A percentile compares a stretch with the other conserved stretches of the same genome.
Conservation (phyloP, 2,113 vertebrate species). For the Psittacara wagleri region DNA sequence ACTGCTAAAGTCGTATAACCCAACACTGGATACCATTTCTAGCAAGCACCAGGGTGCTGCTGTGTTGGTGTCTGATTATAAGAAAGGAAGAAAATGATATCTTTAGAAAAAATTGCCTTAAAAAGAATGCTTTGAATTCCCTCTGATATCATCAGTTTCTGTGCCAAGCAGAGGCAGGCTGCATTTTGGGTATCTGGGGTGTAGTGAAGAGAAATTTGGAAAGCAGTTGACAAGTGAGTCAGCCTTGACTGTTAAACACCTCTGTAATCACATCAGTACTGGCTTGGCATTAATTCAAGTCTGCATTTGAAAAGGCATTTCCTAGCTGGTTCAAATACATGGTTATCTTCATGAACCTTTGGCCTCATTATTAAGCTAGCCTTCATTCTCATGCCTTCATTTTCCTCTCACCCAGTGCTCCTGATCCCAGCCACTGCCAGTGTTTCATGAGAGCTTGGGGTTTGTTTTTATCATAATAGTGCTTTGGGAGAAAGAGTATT, state of each 20-base stretch:
- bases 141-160: neutral
- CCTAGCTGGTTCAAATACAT: neutral
- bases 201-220: neutral
- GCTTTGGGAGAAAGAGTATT: neutral
- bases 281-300: neutral
- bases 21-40: neutral
- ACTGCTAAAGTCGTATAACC: neutral
- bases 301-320: neutral
- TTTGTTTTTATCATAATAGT: neutral
- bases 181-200: neutral
- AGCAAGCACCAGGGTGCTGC: neutral
- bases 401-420: neutral
- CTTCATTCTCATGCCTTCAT: neutral
- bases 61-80: neutral
- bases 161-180: neutral
- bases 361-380: neutral
- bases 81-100: neutral
- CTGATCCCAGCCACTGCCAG: neutral
- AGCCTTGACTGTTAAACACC: neutral
- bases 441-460: neutral
- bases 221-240: neutral
- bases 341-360: neutral
- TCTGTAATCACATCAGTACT: neutral
- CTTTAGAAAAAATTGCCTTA: neutral
- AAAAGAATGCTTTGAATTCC: neutral